Evolutionary conservation across 2,113 vertebrate genomes (phyloP), one percentile per base, ranked within the genome.

Genomic region (Egretta garzetta): DNA sequence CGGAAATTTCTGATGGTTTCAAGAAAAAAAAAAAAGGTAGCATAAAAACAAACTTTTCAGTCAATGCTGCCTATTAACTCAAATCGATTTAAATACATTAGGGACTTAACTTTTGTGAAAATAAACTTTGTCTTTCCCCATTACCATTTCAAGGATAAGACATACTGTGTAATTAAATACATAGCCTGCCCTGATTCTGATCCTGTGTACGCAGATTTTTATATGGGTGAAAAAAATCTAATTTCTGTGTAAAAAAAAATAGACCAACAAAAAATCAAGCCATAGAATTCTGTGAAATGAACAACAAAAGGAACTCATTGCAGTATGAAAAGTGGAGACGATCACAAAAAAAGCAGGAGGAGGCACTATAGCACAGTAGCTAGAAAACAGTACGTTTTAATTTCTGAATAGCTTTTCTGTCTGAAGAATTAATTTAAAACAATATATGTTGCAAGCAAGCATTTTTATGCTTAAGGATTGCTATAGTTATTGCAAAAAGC

Each of bases 1-100:
- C 47, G 5, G 81, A 98, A 88, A 93, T 96, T 98, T 91, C 96
- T 67, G 85, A 86, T 72, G 86, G 76, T 96, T 97, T 97, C 74
- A 90, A 82, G 86, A 74, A 97, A 67, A 96, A 95, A 81, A 41
- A 92, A 95, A 81, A 92, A 84, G n/a, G 55, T 93, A 93, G 74
- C 23, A 52, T 86, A 80, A 93, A 96, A 94, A 63, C 55, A 95
- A 97, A 96, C 88, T 96, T 96, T 93, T 66, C 92, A 76, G 60
- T 43, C 52, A 95, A 91, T 95, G 60, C 56, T 84, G 35, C 68
- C 92, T 94, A 68, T 91, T 96, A 96, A 85, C 32, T 84, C 49
- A 63, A 70, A 90, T 41, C 1, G 9, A 96, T 96, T 96, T 90
- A 94, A 96, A 96, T 75, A 79, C 26, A 15, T 96, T 33, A 32